A percentile compares a stretch with the other conserved stretches of the same genome.
These are phyloP conservation scores for Catocala sponsa DNA, from an alignment of 2,888 invertebrate species.

Conservation along the genomic window DNA sequence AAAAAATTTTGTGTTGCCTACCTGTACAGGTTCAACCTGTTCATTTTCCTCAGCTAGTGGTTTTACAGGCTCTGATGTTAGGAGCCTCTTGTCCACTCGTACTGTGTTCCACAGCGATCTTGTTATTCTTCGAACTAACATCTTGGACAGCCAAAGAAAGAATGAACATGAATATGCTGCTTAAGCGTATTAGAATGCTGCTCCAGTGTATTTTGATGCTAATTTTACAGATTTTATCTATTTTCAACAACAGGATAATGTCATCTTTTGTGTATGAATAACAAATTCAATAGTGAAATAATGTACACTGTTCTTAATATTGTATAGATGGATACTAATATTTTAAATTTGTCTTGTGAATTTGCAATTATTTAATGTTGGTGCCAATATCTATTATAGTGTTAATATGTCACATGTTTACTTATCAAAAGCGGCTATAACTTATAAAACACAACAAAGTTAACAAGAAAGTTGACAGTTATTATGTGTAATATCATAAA, in stretches of 20 bases:
- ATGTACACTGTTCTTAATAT: not conserved
- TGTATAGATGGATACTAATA: too few relatives aligned
- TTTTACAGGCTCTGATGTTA: slow-evolving; percentile 75
- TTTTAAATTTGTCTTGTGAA: too few relatives aligned
- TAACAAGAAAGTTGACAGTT: too few relatives aligned
- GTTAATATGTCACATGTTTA: too few relatives aligned
- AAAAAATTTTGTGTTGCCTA: slow-evolving; percentile 35
- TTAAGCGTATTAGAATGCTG: slow-evolving; percentile 10
- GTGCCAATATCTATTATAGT: too few relatives aligned
- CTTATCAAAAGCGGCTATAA: too few relatives aligned
- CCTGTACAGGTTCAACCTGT: slow-evolving; percentile 73
- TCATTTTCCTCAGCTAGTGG: slow-evolving; percentile 67
- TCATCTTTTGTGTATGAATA: not conserved
- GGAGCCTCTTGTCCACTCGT: slow-evolving; percentile 66
- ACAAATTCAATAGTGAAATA: not conserved
- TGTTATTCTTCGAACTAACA: slow-evolving; percentile 75
- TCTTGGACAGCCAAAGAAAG: slow-evolving; percentile 58
- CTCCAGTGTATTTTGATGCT: slow-evolving; percentile 32
- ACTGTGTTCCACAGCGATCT: slow-evolving; percentile 73
- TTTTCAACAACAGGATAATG: not conserved
- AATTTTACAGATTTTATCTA: slow-evolving; percentile 34
- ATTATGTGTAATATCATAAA: too few relatives aligned
- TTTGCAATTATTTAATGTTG: too few relatives aligned
- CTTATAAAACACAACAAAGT: too few relatives aligned
- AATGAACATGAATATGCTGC: slow-evolving; percentile 28